Evolutionary conservation across 2,113 vertebrate genomes (phyloP).

Genomic region (Phylloscopus trochilus): DNA sequence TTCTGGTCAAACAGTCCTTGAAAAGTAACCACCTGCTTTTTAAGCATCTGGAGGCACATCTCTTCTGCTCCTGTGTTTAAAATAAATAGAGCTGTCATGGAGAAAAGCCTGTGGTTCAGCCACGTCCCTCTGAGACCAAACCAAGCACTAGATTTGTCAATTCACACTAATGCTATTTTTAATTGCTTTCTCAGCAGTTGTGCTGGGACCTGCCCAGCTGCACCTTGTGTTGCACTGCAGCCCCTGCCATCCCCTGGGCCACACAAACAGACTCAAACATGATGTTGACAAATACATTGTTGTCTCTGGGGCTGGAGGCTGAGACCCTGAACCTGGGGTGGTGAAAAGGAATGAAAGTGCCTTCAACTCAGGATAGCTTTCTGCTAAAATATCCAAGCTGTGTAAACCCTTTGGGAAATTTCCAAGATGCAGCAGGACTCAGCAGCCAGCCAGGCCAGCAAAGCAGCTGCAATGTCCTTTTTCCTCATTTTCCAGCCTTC

Average conservation of each 20-base stretch:
- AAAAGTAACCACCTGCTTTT: neutral
- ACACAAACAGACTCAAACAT: neutral
- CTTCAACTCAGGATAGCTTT: neutral
- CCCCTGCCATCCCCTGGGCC: neutral
- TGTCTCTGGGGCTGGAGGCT: neutral
- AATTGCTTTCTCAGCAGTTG: constrained; percentile 26
- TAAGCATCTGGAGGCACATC: neutral
- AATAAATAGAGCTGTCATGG: neutral
- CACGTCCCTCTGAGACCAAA: neutral
- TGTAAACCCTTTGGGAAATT: neutral
- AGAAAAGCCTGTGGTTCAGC: neutral
- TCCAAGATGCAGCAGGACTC: neutral
- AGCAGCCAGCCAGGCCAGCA: neutral
- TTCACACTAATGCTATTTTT: constrained; percentile 2
- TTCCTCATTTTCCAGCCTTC: neutral
- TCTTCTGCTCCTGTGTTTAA: neutral
- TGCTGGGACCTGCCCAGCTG: neutral
- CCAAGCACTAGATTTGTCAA: neutral
- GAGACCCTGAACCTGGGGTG: neutral
- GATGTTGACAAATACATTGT: neutral
- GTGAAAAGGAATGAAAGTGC: neutral
- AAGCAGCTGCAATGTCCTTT: neutral
- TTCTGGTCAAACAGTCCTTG: constrained; percentile 77
- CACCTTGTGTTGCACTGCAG: neutral
- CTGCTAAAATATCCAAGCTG: neutral